Conservation (phyloP, 1,140 invertebrate genomes). For the Phocides pigmalion region DNA sequence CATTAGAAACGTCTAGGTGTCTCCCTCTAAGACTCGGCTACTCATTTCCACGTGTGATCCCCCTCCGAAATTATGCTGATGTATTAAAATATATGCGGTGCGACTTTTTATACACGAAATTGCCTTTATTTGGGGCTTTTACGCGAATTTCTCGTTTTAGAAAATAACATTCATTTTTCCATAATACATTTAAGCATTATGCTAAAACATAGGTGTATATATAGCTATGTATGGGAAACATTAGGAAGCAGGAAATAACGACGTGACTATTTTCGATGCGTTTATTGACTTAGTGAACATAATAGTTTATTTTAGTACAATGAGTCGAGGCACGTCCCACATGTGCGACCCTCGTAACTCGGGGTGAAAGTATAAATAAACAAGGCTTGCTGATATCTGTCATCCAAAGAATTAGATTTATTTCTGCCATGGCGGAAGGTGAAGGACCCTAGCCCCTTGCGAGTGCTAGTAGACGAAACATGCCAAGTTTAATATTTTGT, state of each 20-base stretch:
- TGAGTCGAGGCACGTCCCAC: slow-evolving; percentile 60
- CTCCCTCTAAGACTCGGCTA: slow-evolving; percentile 39
- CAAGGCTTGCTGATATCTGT: slow-evolving; percentile 82
- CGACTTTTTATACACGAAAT: slow-evolving; percentile 63
- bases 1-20: slow-evolving; percentile 45
- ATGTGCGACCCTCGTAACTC: slow-evolving; percentile 64
- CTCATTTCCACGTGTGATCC: slow-evolving; percentile 48
- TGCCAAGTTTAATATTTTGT: slow-evolving; percentile 54
- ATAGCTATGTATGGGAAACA: background rate
- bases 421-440: slow-evolving; percentile 76
- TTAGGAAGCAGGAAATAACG: slow-evolving; percentile 42
- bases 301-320: slow-evolving; percentile 74
- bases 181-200: slow-evolving; percentile 12
- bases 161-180: slow-evolving; percentile 16
- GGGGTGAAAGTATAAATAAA: slow-evolving; percentile 81
- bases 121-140: slow-evolving; percentile 58
- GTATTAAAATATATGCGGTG: slow-evolving; percentile 62
- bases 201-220: background rate
- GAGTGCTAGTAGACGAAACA: slow-evolving; percentile 42
- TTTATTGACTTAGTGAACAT: slow-evolving; percentile 61
- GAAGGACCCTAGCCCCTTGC: slow-evolving; percentile 69
- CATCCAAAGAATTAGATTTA: slow-evolving; percentile 82
- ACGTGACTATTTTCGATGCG: slow-evolving; percentile 48
- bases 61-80: slow-evolving; percentile 64
- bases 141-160: slow-evolving; percentile 45